Conservation (phyloP, 1,140 invertebrate species). For the Elysia chlorotica region DNA sequence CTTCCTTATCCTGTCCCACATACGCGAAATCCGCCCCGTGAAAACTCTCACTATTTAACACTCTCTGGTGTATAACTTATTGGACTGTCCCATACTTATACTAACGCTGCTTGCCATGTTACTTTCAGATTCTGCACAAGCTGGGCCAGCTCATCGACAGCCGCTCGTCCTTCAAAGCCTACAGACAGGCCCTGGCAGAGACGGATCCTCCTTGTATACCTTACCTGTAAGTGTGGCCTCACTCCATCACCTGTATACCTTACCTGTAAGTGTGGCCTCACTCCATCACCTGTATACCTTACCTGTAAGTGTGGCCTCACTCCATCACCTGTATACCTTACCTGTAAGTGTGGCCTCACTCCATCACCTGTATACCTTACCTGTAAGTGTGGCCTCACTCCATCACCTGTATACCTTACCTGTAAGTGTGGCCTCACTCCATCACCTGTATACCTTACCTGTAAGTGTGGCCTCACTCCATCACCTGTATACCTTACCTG, state of each 20-base stretch:
- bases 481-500: constrained; percentile 1
- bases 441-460: neutral
- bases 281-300: neutral
- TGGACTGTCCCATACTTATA: too few relatives aligned
- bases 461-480: neutral
- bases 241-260: neutral
- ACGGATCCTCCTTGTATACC: constrained; percentile 97
- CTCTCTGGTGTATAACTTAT: too few relatives aligned
- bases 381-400: constrained; percentile 79
- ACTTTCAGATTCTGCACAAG: constrained; percentile 78
- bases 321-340: neutral
- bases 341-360: constrained; percentile 87
- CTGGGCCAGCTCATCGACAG: constrained; percentile 95
- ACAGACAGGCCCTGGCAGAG: constrained; percentile 89
- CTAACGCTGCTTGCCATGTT: too few relatives aligned
- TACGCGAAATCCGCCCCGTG: too few relatives aligned
- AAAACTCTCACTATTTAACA: too few relatives aligned
- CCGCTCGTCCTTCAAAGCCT: constrained; percentile 92
- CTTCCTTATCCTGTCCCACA: too few relatives aligned
- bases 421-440: neutral
- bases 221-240: constrained; percentile 84
- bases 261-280: constrained; percentile 6
- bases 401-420: neutral
- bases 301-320: constrained; percentile 2
- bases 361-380: constrained; percentile 95